Base-by-base conservation (phyloP, 2,797 vertebrate species). In the Natrix natrix region DNA sequence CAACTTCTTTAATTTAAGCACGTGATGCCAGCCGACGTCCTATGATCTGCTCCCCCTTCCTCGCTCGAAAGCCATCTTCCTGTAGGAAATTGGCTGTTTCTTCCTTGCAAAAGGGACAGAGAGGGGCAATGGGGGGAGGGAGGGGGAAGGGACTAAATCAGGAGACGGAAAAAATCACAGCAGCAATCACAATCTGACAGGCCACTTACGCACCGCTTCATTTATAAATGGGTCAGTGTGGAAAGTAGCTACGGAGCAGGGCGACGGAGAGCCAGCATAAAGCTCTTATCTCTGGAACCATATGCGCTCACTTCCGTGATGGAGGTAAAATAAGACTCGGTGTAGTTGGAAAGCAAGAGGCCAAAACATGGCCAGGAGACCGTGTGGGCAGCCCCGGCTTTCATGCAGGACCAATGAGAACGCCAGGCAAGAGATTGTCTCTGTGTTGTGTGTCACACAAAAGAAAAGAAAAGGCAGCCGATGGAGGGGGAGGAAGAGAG, bases 151-250 rank as follows among this genome's bases (percentile, higher is more conserved):
- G 52, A 24, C 37, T 28, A 55, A 93, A 32, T 57, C 2, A 14
- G 16, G 43, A 57, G 66, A 88, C 12, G 93, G 93, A 93, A 93
- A 56, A 92, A 91, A 89, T 55, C 57, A 86, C 93, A 48, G 90
- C 88, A 91, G 89, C 93, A 93, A 91, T 93, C 87, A n/a, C 66
- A 91, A 78, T 37, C 90, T 54, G 87, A 91, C 17, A n/a, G 43
- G 90, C 90, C 56, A 86, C 90, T 93, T 93, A 93, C 90, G 93
- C 93, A 93, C 87, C 43, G 22, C 83, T 91, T 86, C n/a, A 59
- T 86, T 93, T 93, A 93, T 91, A 93, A 91, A 91, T 59, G 86
- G 86, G 56, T 66, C 56, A 59, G 14, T 14, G 57, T 93, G 93
- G 93, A 93, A 93, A 93, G 90, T 63, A 32, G 66, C 87, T 26